Base-by-base conservation (phyloP, 2,113 vertebrate genomes). In the Jaculus jaculus region DNA sequence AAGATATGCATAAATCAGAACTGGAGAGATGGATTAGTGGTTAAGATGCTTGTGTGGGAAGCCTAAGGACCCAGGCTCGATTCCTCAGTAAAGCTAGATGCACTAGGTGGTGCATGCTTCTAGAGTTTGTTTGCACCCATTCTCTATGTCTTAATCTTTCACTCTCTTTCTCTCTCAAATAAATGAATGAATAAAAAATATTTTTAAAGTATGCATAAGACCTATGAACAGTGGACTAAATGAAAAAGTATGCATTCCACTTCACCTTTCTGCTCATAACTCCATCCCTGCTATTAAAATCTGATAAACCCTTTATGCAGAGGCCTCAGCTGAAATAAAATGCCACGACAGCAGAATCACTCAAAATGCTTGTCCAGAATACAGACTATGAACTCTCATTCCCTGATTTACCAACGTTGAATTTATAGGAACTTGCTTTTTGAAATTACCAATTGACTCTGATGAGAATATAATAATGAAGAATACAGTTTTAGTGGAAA, bases 331-430 rank as follows among this genome's bases (percentile, higher is more conserved):
- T 74, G 20, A 32, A 94, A 83, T 69, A 92, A 90, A 91, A 92
- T 69, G 26, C 18, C 21, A 89, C 18, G 54, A 61, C 3, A 91
- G 39, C 24, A 90, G 39, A 85, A 93, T 83, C 60, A 84, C 60
- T 42, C 37, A 58, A 12, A 47, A 66, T 88, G 34, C 23, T 95
- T 93, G 24, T 90, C 80, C 61, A 90, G 88, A 90, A 60, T 69
- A 17, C 2, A 83, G 32, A 51, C 7, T 85, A 6, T 78, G 21
- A 82, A 15, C 60, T 66, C 17, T 39, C 32, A 6, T 11, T 77
- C 12, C n/a, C 26, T 69, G 63, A 74, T 58, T 82, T 58, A 82
- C 5, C 65, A 39, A 91, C 82, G 81, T 94, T 42, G 4, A 83
- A 74, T 83, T 51, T 74, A 87, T 66, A 7, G 8, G 3, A 68